A percentile compares a stretch with the other conserved stretches of the same genome.
phyloP scores from a whole-genome alignment of 2,888 invertebrate genomes.

The Diachrysia chrysitis region DNA sequence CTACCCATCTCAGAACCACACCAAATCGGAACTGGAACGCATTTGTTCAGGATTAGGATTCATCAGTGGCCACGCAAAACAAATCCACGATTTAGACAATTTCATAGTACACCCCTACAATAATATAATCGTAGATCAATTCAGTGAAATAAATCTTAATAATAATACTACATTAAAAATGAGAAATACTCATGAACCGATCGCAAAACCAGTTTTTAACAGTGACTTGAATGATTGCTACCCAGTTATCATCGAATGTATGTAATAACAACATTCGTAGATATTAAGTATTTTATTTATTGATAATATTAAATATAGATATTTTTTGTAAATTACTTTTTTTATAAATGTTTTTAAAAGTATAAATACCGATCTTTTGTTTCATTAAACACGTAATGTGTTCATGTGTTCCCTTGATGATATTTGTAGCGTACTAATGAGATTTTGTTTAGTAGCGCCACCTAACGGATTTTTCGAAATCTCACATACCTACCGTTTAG shows the following conservation, averaged over 20 bases:
- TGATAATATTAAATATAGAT: constrained; percentile 13
- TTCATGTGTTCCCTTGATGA: not conserved
- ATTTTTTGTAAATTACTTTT: not conserved
- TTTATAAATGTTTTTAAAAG: not conserved
- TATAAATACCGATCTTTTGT: not conserved
- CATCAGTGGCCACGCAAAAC: constrained; percentile 86
- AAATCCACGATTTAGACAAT: constrained; percentile 69
- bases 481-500: not conserved
- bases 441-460: not conserved
- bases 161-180: constrained; percentile 78
- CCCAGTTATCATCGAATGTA: constrained; percentile 86
- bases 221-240: constrained; percentile 73
- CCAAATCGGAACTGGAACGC: constrained; percentile 87
- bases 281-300: constrained; percentile 50
- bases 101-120: constrained; percentile 69
- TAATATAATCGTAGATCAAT: constrained; percentile 73
- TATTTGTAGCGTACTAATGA: not conserved
- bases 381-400: not conserved
- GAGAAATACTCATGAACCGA: constrained; percentile 76
- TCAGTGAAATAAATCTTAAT: constrained; percentile 78
- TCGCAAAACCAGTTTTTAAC: constrained; percentile 75
- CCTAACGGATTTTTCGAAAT: not conserved
- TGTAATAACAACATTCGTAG: constrained; percentile 57
- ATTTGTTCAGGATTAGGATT: constrained; percentile 91
- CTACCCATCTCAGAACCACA: constrained; percentile 86